phyloP scores from a whole-genome alignment of 2,888 invertebrate genomes.

The Agriopis aurantiaria region DNA sequence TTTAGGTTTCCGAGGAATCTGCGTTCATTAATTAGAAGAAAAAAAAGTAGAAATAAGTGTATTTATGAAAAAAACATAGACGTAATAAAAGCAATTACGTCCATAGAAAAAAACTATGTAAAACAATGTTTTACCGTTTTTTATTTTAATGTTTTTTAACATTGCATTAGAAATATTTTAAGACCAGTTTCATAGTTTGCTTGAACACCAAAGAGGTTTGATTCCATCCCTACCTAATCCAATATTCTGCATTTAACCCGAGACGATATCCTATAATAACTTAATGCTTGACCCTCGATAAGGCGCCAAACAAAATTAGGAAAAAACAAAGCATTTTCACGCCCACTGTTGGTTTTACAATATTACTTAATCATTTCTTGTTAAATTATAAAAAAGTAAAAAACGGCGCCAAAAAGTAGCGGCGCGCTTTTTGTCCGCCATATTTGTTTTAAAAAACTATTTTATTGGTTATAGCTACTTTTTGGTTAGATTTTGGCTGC shows the following conservation, averaged over 20 bases:
- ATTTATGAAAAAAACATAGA: too few relatives aligned
- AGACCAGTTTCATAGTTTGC: not conserved
- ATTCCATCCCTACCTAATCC: constrained; percentile 19
- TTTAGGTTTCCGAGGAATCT: too few relatives aligned
- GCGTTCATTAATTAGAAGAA: too few relatives aligned
- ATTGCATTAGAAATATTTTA: too few relatives aligned
- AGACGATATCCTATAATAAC: constrained; percentile 40
- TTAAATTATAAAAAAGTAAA: constrained; percentile 59
- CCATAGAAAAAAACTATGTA: too few relatives aligned
- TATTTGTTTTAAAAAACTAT: constrained; percentile 54
- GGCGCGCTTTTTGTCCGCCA: constrained; percentile 54
- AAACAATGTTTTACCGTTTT: too few relatives aligned
- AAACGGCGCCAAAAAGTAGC: constrained; percentile 68
- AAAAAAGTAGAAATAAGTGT: too few relatives aligned
- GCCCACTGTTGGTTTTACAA: constrained; percentile 81
- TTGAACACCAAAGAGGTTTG: not conserved
- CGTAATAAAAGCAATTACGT: too few relatives aligned
- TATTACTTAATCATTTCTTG: constrained; percentile 74
- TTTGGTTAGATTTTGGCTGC: constrained; percentile 54
- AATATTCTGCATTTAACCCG: constrained; percentile 31
- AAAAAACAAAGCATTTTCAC: constrained; percentile 64
- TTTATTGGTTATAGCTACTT: constrained; percentile 64
- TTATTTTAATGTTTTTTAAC: too few relatives aligned
- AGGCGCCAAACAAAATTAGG: constrained; percentile 55
- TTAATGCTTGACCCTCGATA: constrained; percentile 43